Evolutionary conservation across 2,113 vertebrate species (phyloP).

Genomic region (Bubo blakistoni): DNA sequence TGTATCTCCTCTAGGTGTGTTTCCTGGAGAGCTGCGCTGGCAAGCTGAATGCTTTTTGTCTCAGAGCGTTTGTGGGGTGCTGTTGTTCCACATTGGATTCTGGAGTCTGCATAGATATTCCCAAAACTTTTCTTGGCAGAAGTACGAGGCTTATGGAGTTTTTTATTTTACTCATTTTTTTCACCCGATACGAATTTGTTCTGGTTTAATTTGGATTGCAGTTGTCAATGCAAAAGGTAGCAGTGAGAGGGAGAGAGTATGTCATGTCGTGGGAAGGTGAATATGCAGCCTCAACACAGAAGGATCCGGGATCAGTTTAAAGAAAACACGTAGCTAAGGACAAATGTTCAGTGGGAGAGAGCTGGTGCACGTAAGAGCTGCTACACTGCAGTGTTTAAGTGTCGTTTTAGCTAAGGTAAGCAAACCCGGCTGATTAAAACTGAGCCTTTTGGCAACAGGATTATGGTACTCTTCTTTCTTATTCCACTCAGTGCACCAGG

Average conservation of each 20-base stretch:
- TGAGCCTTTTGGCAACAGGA: background rate
- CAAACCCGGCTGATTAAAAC: background rate
- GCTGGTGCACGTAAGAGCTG: background rate
- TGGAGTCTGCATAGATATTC: background rate
- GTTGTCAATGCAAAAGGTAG: background rate
- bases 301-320: background rate
- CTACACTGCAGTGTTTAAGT: background rate
- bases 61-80: background rate
- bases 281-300: background rate
- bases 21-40: background rate
- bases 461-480: background rate
- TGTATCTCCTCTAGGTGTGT: background rate
- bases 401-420: background rate
- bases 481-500: background rate
- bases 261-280: background rate
- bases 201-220: background rate
- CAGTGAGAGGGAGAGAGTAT: background rate
- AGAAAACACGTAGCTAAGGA: background rate
- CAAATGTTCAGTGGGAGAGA: background rate
- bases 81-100: fast-evolving
- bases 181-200: background rate
- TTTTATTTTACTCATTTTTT: background rate
- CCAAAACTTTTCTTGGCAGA: background rate
- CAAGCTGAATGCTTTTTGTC: background rate
- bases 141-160: fast-evolving